phyloP scores from a whole-genome alignment of 2,888 invertebrate species.

The Heterodera filipjevi region DNA sequence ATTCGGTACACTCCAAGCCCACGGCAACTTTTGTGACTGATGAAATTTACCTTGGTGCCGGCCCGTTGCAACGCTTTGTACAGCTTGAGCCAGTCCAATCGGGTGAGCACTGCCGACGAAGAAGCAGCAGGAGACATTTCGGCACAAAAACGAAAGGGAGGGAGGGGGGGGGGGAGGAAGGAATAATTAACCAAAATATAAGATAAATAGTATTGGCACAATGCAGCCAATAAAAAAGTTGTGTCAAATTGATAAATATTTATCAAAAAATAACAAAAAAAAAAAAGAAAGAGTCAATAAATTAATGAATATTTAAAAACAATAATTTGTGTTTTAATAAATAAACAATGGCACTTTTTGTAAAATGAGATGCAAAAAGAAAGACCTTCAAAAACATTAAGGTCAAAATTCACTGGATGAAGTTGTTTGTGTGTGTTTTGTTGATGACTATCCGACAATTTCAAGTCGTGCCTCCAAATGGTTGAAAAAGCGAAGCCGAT shows the following conservation, averaged over 20 bases:
- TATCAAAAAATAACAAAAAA: not conserved
- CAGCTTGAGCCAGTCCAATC: slow-evolving; percentile 51
- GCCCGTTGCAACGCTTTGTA: slow-evolving; percentile 61
- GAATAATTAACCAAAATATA: too few relatives aligned
- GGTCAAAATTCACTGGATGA: not conserved
- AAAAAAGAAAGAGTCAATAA: not conserved
- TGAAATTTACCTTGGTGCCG: slow-evolving; percentile 48
- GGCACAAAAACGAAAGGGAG: too few relatives aligned
- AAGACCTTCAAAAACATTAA: too few relatives aligned
- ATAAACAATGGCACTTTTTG: too few relatives aligned
- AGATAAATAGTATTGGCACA: too few relatives aligned
- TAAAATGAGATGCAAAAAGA: too few relatives aligned
- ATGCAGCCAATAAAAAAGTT: too few relatives aligned
- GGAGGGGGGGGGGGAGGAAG: too few relatives aligned
- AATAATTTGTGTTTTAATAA: not conserved
- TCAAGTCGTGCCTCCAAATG: slow-evolving; percentile 33
- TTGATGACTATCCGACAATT: slow-evolving; percentile 1
- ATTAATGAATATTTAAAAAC: slow-evolving; percentile 10
- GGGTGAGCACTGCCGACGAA: not conserved
- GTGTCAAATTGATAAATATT: too few relatives aligned
- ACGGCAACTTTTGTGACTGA: too few relatives aligned
- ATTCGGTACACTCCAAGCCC: too few relatives aligned
- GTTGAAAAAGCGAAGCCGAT: slow-evolving; percentile 34
- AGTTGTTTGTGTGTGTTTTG: not conserved
- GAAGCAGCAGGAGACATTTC: not conserved